These are phyloP conservation scores for Sphenopsis melanotis DNA, from an alignment of 2,797 vertebrate genomes.

Conservation along the genomic window DNA sequence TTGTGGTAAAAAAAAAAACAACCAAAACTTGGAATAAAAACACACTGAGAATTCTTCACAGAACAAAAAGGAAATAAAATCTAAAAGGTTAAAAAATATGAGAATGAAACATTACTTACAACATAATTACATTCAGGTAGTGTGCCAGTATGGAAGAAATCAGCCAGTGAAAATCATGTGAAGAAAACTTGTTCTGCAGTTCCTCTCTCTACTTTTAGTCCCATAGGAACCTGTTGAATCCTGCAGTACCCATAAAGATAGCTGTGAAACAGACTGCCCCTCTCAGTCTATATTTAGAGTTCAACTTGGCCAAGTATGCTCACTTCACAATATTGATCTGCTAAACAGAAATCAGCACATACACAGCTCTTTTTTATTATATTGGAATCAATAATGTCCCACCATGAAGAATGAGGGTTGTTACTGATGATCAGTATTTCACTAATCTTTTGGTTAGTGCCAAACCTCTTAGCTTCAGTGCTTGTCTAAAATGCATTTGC, in stretches of 20 bases:
- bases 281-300: constrained; percentile 67
- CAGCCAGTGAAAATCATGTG: not conserved
- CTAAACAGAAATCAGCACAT: not conserved
- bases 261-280: constrained; percentile 33
- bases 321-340: not conserved
- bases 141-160: not conserved
- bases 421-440: not conserved
- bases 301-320: constrained; percentile 25
- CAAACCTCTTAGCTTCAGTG: not conserved
- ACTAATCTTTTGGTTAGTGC: not conserved
- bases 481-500: not conserved
- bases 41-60: not conserved
- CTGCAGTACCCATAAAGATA: not conserved
- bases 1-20: not conserved
- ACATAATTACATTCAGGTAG: not conserved
- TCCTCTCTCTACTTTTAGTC: not conserved
- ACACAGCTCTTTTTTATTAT: not conserved
- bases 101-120: constrained; percentile 69
- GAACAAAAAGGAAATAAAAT: not conserved
- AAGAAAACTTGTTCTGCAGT: not conserved
- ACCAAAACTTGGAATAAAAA: not conserved
- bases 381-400: not conserved
- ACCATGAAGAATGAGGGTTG: not conserved
- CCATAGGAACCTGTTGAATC: not conserved
- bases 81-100: not conserved